Base-by-base conservation (phyloP, 2,797 vertebrate species). In the Lacerta viridis region DNA sequence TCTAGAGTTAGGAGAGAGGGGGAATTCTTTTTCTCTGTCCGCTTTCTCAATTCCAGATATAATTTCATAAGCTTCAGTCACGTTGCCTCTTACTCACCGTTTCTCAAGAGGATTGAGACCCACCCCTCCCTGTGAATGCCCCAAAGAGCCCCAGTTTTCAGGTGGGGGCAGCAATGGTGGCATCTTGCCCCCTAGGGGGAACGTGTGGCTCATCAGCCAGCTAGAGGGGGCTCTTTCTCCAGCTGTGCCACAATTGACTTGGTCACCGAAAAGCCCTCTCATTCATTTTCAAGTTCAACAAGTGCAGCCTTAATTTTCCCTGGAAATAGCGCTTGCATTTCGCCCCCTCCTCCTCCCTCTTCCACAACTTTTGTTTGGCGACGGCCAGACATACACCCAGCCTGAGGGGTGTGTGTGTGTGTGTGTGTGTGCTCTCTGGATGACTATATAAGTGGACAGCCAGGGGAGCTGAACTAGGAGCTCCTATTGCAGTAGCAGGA, bases 361-460 rank as follows among this genome's bases (percentile, higher is more conserved):
- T 11, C 29, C 50, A 59, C 59, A n/a, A 25, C n/a, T 84, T 79
- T 1, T 0, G 13, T 20, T 55, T 55, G 50, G 50, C 18, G 55
- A 23, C 33, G 39, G 15, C 41, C 50, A 33, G 39, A 55, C 76
- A 80, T 18, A 85, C 85, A 64, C 90, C 87, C 85, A 5, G 29
- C 13, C 18, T 55, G 89, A 83, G 85, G 33, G 33, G 33, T 85
- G 91, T 79, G 90, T 55, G 92, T 39, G 39, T 1, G 41, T 43
- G 41, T 43, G 85, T 84, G 91, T 83, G 90, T 55, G 90, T 86
- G 89, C 23, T 86, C 86, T 77, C 61, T 36, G 15, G 69, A 82
- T 20, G 80, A 68, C 76, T 18, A n/a, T 87, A 94, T 95, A 95
- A 94, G 92, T 43, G 86, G 46, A 80, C 76, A 3, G 10, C 3